These are phyloP conservation scores for Drosophila ficusphila DNA, from an alignment of 1,140 invertebrate species.

Conservation along the genomic window DNA sequence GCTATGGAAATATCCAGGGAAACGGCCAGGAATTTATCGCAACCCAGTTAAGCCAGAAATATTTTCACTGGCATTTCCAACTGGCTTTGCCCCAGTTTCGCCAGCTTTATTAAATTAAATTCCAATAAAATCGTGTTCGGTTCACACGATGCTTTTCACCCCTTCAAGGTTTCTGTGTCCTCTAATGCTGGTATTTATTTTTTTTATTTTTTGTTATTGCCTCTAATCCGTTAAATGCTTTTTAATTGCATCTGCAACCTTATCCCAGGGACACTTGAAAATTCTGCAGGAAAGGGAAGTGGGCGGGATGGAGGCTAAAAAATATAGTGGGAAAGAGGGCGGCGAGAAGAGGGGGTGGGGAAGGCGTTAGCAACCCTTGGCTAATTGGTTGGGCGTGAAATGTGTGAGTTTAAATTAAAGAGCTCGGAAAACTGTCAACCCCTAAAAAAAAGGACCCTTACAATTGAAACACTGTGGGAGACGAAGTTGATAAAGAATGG, in stretches of 20 bases:
- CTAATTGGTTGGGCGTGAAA: slow-evolving; percentile 70
- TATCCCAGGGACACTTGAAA: slow-evolving; percentile 65
- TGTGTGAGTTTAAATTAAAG: slow-evolving; percentile 44
- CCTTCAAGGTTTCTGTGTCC: slow-evolving; percentile 18
- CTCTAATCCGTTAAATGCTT: slow-evolving; percentile 72
- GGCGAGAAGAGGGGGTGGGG: slow-evolving; percentile 11
- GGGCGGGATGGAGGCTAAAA: slow-evolving; percentile 3
- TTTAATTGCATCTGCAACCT: slow-evolving; percentile 71
- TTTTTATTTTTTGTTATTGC: slow-evolving; percentile 55
- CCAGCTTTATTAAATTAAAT: slow-evolving; percentile 41
- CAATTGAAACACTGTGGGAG: slow-evolving; percentile 24
- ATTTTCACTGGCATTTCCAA: slow-evolving; percentile 9
- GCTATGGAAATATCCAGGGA: slow-evolving; percentile 13
- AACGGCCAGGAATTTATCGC: not conserved
- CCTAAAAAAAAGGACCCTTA: slow-evolving; percentile 15
- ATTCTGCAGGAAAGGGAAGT: slow-evolving; percentile 12
- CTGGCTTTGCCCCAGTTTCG: slow-evolving; percentile 17
- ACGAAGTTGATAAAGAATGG: slow-evolving; percentile 19
- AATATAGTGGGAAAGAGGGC: slow-evolving; percentile 13
- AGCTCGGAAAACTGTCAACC: slow-evolving; percentile 39
- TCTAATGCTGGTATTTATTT: slow-evolving; percentile 46
- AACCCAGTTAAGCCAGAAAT: not conserved
- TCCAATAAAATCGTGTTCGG: slow-evolving; percentile 39
- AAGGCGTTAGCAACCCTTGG: slow-evolving; percentile 51
- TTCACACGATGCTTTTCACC: slow-evolving; percentile 50